phyloP scores from a whole-genome alignment of 2,113 vertebrate species.

The Megaptera novaeangliae region DNA sequence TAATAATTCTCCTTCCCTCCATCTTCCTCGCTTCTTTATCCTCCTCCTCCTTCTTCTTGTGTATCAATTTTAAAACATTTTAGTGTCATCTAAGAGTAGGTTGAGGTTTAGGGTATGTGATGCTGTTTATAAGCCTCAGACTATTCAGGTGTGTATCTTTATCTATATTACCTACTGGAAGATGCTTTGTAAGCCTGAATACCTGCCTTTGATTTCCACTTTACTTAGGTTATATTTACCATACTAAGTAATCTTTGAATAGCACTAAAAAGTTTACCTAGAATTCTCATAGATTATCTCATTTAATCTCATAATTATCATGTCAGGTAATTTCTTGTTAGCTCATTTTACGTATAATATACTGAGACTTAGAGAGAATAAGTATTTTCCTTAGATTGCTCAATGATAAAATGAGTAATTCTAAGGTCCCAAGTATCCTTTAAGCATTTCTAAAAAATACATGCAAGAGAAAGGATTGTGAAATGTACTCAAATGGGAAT shows the following conservation, averaged over 20 bases:
- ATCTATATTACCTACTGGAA: not conserved
- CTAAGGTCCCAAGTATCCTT: not conserved
- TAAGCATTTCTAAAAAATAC: not conserved
- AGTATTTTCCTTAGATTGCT: not conserved
- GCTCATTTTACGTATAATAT: slow-evolving; percentile 9
- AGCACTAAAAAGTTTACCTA: slow-evolving; percentile 33
- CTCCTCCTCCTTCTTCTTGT: not conserved
- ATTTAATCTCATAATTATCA: slow-evolving; percentile 48
- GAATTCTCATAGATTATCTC: slow-evolving; percentile 40
- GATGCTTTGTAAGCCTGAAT: not conserved
- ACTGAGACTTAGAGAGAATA: not conserved
- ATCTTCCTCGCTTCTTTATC: not conserved
- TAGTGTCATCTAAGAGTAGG: not conserved
- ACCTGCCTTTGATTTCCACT: slow-evolving; percentile 33
- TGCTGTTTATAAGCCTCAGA: not conserved
- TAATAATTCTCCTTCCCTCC: not conserved
- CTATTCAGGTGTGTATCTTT: not conserved
- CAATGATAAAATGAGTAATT: not conserved
- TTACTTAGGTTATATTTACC: slow-evolving; percentile 11
- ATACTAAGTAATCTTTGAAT: slow-evolving; percentile 49
- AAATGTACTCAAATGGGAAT: not conserved
- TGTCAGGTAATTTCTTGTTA: slow-evolving; percentile 12
- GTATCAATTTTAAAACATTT: not conserved
- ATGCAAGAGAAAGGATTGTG: not conserved
- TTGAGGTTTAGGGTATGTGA: not conserved